phyloP scores from a whole-genome alignment of 2,113 vertebrate genomes.

The Aldabrachelys gigantea region DNA sequence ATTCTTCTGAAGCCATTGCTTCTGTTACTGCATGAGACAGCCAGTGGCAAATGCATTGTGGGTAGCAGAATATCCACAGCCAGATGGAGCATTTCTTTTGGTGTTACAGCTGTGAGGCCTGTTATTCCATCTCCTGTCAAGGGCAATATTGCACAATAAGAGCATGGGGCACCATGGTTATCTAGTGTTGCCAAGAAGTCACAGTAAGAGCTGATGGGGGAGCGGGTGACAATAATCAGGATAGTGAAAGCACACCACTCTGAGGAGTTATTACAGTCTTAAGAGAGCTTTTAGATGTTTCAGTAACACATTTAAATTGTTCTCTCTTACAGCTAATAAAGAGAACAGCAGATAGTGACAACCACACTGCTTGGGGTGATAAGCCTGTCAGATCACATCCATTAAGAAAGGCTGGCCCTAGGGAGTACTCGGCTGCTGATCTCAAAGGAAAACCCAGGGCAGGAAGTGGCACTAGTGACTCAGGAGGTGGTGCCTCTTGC shows the following conservation, averaged over 20 bases:
- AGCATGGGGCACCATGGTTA: neutral
- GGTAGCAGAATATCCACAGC: neutral
- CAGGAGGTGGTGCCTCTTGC: neutral
- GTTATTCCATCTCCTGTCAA: neutral
- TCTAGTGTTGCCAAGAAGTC: neutral
- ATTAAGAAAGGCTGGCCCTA: neutral
- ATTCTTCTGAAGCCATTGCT: neutral
- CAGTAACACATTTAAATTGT: neutral
- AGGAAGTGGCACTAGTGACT: neutral
- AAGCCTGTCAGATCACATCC: neutral
- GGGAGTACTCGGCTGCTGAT: fast-evolving
- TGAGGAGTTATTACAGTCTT: neutral
- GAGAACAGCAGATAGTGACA: neutral
- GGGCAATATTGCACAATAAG: fast-evolving
- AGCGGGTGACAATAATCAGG: neutral
- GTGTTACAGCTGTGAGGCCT: neutral
- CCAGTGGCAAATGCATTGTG: fast-evolving
- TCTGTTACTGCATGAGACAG: neutral
- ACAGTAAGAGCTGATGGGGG: neutral
- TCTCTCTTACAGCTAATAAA: constrained; percentile 5
- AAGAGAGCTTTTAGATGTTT: constrained; percentile 2
- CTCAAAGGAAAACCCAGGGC: neutral
- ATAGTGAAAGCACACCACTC: constrained; percentile 2
- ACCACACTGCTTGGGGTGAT: neutral
- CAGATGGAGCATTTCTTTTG: neutral